Evolutionary conservation across 2,797 vertebrate genomes (phyloP).

Genomic region (Alauda arvensis): DNA sequence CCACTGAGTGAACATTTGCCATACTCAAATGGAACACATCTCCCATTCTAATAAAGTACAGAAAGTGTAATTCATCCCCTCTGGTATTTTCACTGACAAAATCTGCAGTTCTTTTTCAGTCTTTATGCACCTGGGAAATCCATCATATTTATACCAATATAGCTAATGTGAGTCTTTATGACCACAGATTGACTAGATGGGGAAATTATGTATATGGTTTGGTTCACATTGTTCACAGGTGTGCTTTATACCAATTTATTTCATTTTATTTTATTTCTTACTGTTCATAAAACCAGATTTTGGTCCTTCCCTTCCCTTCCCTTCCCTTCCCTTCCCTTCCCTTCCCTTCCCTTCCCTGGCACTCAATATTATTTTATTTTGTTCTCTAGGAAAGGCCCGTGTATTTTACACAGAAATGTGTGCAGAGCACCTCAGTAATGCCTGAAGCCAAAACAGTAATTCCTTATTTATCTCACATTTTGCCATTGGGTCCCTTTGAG

Average conservation of each 20-base stretch:
- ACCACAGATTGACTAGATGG: background rate
- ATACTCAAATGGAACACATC: background rate
- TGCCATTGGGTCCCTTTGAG: background rate
- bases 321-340: too few species aligned
- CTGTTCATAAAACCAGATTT: background rate
- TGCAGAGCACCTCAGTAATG: slow-evolving; percentile 8
- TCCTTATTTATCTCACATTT: background rate
- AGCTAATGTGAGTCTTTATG: background rate
- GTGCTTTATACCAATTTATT: background rate
- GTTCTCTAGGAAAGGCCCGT: background rate
- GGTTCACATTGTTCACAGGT: background rate
- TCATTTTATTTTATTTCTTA: background rate
- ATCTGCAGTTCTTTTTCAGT: background rate
- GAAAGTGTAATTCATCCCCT: slow-evolving; percentile 15
- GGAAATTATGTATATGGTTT: background rate
- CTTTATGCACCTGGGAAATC: background rate
- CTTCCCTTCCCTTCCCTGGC: background rate
- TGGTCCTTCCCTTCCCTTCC: background rate
- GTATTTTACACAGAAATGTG: slow-evolving; percentile 9
- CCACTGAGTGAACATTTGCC: slow-evolving; percentile 33
- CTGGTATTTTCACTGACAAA: background rate
- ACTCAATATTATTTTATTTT: slow-evolving; percentile 13
- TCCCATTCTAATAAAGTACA: slow-evolving; percentile 32
- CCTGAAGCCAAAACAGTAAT: slow-evolving; percentile 26
- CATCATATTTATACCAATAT: background rate